These are phyloP conservation scores for Magallana angulata DNA, from an alignment of 1,140 invertebrate genomes.

Conservation along the genomic window DNA sequence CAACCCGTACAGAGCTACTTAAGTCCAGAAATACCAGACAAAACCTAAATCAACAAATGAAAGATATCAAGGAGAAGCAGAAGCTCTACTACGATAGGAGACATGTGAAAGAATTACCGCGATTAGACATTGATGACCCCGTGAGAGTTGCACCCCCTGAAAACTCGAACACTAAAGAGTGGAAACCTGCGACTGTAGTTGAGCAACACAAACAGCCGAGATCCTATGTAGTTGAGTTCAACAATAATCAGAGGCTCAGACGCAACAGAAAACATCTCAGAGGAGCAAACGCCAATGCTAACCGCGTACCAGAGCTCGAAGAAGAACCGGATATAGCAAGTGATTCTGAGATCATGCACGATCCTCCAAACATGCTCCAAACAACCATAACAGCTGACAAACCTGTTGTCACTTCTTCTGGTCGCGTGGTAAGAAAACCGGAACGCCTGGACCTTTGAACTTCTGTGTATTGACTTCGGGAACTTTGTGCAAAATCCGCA, in stretches of 20 bases:
- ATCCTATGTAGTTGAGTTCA: conserved; percentile 30
- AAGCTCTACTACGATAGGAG: conserved; percentile 44
- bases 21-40: conserved; percentile 38
- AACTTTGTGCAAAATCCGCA: too few species aligned
- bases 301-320: background rate
- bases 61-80: conserved; percentile 50
- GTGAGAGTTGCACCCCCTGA: conserved; percentile 14
- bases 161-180: conserved; percentile 3
- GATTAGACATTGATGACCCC: background rate
- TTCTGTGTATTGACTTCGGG: too few species aligned
- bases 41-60: conserved; percentile 36
- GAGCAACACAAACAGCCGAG: conserved; percentile 12
- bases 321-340: background rate
- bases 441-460: background rate
- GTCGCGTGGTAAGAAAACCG: background rate
- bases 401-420: background rate
- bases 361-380: too few species aligned
- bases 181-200: conserved; percentile 40
- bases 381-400: too few species aligned
- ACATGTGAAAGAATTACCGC: conserved; percentile 32
- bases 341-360: too few species aligned
- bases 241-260: background rate
- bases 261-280: conserved; percentile 44
- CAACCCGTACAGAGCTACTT: conserved; percentile 42
- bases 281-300: background rate